Conservation (phyloP, 2,113 vertebrate species). For the Machaerirhynchus nigripectus region DNA sequence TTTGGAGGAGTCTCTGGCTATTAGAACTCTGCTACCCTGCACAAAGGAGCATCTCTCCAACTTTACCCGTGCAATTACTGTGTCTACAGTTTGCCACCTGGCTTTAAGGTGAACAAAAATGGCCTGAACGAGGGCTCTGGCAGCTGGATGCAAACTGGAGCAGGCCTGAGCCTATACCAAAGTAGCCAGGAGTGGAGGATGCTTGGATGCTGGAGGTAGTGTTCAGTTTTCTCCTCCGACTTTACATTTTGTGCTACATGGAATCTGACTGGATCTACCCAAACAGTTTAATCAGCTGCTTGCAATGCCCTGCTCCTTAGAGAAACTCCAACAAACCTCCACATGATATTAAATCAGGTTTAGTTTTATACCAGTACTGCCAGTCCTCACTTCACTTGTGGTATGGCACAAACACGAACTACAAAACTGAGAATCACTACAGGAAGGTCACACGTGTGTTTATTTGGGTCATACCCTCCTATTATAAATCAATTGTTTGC, state of each 20-base stretch:
- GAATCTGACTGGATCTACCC: neutral
- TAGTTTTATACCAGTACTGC: neutral
- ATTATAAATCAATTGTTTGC: too few relatives aligned
- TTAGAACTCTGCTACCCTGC: neutral
- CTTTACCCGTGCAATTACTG: accelerated
- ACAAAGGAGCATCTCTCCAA: neutral
- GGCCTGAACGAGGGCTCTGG: neutral
- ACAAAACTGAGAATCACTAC: neutral
- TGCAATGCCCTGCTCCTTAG: neutral
- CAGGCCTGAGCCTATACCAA: neutral
- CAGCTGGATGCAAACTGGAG: neutral
- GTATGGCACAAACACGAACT: neutral
- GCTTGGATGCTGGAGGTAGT: neutral
- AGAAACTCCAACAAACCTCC: neutral
- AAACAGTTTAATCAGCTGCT: neutral
- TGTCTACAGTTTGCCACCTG: neutral
- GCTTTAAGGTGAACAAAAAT: neutral
- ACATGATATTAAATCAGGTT: neutral
- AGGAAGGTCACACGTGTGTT: neutral
- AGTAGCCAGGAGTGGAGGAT: neutral
- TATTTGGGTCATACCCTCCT: neutral
- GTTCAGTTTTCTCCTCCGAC: neutral
- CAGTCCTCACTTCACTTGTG: neutral
- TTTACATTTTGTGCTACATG: neutral
- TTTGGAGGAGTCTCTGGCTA: neutral